Conservation (phyloP, 2,888 invertebrate genomes). For the Caenorhabditis sp. region DNA sequence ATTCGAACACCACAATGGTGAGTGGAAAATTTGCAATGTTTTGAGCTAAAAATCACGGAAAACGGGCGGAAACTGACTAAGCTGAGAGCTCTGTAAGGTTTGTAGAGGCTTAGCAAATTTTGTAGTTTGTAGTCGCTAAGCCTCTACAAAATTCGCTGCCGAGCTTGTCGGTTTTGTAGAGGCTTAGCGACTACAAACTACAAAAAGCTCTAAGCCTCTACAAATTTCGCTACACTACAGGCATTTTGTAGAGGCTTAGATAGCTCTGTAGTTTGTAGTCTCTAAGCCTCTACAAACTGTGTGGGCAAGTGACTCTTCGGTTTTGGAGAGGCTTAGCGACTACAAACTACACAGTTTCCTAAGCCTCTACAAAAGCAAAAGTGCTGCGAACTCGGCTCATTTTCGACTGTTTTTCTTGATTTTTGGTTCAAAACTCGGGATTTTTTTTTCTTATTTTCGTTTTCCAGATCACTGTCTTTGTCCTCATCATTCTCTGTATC, state of each 20-base stretch:
- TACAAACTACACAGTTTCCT: too few relatives aligned
- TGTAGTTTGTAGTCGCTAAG: constrained; percentile 11
- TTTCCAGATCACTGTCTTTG: constrained; percentile 78
- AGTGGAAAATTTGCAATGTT: neutral
- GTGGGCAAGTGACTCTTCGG: too few relatives aligned
- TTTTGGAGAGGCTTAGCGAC: too few relatives aligned
- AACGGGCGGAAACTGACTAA: neutral
- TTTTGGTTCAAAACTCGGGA: neutral
- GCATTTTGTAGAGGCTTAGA: neutral
- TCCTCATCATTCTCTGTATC: constrained; percentile 82
- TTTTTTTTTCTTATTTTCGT: neutral
- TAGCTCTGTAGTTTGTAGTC: neutral
- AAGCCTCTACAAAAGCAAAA: neutral
- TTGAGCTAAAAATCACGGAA: neutral
- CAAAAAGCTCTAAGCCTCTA: neutral
- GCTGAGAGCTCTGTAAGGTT: neutral
- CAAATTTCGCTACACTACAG: neutral
- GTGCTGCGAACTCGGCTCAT: neutral
- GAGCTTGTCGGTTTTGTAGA: neutral
- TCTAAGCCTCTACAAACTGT: neutral
- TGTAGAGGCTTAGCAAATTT: neutral
- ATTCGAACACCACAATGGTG: constrained; percentile 76
- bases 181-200: constrained; percentile 26
- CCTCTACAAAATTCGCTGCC: neutral
- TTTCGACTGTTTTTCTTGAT: neutral